Evolutionary conservation across 2,113 vertebrate species (phyloP), one percentile per base, ranked within the genome.

Genomic region (Dicerorhinus sumatrensis): DNA sequence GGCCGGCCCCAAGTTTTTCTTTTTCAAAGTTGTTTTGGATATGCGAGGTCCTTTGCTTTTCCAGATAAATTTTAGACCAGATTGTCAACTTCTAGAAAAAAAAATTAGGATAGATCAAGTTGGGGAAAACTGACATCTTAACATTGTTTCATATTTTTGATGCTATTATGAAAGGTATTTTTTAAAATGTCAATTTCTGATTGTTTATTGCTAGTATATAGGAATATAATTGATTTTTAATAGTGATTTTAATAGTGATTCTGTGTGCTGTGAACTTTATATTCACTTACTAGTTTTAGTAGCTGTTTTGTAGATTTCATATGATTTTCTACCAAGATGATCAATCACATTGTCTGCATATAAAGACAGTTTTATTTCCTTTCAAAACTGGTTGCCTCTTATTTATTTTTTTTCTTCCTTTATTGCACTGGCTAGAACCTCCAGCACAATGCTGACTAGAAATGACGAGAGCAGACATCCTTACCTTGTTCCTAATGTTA

Each of bases 281-380:
- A 93, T 60, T 88, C 63, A 73, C 54, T 88, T 88, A 93, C 16
- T 65, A 73, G 51, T 88, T 94, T 29, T 91, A 60, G 20, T 62
- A 79, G 33, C 36, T 84, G 48, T 60, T 96, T 91, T 83, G 36
- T 54, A 75, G 21, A 69, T 75, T 87, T 89, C 36, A 17, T 76
- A 75, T 31, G 54, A 77, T 67, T 90, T 92, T 88, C 56, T 95
- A 92, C 12, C 86, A 85, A 97, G 29, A 72, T 89, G 31, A 94
- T 91, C 51, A 84, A 94, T 91, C 51, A 88, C 39, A 63, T 33
- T 85, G 7, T 92, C 33, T 96, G 54, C 46, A 51, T 82, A 88
- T 88, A 96, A 95, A 95, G 33, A 81, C 42, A 58, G 54, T 21
- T 75, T 81, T 75, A 81, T 70, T 90, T 96, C 46, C 21, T 94